Evolutionary conservation across 1,140 invertebrate genomes (phyloP), one percentile per base, ranked within the genome.

Genomic region (Bombus huntii): DNA sequence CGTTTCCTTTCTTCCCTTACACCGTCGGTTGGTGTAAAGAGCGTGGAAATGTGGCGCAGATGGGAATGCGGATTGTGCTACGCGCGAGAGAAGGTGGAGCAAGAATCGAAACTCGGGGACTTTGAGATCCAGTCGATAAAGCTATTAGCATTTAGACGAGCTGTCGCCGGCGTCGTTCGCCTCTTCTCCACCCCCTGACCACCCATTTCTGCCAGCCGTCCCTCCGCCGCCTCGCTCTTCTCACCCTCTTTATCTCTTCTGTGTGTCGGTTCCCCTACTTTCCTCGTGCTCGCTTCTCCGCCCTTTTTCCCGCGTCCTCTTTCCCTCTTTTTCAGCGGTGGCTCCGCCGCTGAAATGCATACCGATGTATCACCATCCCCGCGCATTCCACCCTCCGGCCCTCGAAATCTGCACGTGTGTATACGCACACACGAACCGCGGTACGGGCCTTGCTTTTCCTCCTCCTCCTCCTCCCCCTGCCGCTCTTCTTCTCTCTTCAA

Each of bases 141-240:
- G 93, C 94, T 94, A 95, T 95, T 95, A 95, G 95, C 95, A 95
- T 95, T 95, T 95, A 95, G 94, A 95, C 94, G 94, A 95, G 94
- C 94, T 95, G 94, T 95, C 94, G 89, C 81, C 89, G 88, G 44
- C 85, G 72, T 75, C 87, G 81, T 87, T 85, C 85, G 75, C 39
- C 62, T 78, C 83, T 76, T 18, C 75, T n/a, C 28, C 39, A 15
- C 39, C 28, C 37, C 68, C n/a, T 66, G 39, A 18, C 22, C 37
- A 18, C 75, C 1, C 25, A 8, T 18, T n/a, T 39, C 77, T 34
- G 37, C 25, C 42, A 13, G 5, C 79, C 79, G 47, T 82, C 78
- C 59, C 83, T 70, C 73, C 68, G 78, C 71, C 28, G 25, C 3
- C 80, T 42, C 70, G 42, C 39, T 59, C 65, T 53, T 39, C 72